Conservation (phyloP, 2,113 vertebrate species). For the Perca fluviatilis region DNA sequence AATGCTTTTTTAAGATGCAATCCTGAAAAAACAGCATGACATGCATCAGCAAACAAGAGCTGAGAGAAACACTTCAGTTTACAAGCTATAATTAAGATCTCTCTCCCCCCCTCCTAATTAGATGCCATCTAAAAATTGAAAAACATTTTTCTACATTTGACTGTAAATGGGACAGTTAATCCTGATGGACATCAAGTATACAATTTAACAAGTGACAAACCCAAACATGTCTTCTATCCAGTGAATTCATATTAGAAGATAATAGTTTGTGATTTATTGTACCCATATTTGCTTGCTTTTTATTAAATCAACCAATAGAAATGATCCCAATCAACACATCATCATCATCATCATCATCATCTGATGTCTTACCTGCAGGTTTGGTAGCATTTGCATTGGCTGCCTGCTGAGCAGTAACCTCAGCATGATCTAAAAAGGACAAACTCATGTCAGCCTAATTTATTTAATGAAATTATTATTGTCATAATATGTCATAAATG, state of each 20-base stretch:
- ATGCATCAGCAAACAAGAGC: not conserved
- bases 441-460: slow-evolving; percentile 16
- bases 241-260: not conserved
- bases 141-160: not conserved
- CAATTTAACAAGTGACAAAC: not conserved
- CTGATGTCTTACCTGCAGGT: slow-evolving; percentile 20
- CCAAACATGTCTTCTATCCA: not conserved
- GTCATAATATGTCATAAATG: no score
- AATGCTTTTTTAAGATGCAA: no score
- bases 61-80: not conserved
- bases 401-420: not conserved
- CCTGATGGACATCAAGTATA: not conserved
- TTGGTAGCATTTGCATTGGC: not conserved
- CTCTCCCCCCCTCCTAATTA: no score
- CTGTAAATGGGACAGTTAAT: not conserved
- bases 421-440: slow-evolving; percentile 20
- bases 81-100: not conserved
- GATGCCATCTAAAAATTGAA: no score
- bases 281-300: not conserved
- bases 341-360: not conserved
- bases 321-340: not conserved
- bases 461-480: no score
- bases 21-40: slow-evolving; percentile 10
- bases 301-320: not conserved
- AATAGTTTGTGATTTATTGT: not conserved